Base-by-base conservation (phyloP, 1,140 invertebrate species). In the Hydropsyche tenuis region DNA sequence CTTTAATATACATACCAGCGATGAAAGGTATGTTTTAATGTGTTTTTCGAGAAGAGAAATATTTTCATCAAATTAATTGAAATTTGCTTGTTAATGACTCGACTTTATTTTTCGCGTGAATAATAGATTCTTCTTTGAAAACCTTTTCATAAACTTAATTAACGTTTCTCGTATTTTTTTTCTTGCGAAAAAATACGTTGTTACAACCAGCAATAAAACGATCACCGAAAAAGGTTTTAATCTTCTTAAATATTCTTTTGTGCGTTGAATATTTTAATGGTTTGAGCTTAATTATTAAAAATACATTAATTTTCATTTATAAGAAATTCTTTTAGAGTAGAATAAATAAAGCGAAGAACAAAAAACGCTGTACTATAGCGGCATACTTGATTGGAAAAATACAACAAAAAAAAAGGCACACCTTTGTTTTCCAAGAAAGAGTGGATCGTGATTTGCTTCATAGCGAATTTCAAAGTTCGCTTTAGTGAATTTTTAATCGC, bases 81-180 rank as follows among this genome's bases (percentile, higher is more conserved):
- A 37, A 37, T 37, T 37, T 37, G 3, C 30, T 37, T 37, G 30
- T 37, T 37, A 37, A 37, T 37, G 30, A 37, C 30, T 37, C 30
- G 30, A 37, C 22, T 60, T 12, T 12, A 60, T 60, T 60, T 60
- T 60, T 7, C 56, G 23, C 11, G 22, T 9, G 22, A 25, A 60
- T 60, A 25, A 23, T 60, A 27, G 56, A 12, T 60, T 25, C 12
- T 14, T 60, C 22, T 60, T 60, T 25, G n/a, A 14, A 60, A 60
- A 60, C 20, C 56, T 60, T 37, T 56, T 60, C 56, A 60, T 60
- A 11, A 60, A 27, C 22, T 60, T 60, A 60, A 60, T 60, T 60
- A 60, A 60, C 56, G 7, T 60, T 60, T 25, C 22, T 20, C 22
- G 56, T 23, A 22, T 25, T 60, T 25, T 60, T 60, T 60, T 25